Base-by-base conservation (phyloP, 1,140 invertebrate species). In the Apis dorsata region DNA sequence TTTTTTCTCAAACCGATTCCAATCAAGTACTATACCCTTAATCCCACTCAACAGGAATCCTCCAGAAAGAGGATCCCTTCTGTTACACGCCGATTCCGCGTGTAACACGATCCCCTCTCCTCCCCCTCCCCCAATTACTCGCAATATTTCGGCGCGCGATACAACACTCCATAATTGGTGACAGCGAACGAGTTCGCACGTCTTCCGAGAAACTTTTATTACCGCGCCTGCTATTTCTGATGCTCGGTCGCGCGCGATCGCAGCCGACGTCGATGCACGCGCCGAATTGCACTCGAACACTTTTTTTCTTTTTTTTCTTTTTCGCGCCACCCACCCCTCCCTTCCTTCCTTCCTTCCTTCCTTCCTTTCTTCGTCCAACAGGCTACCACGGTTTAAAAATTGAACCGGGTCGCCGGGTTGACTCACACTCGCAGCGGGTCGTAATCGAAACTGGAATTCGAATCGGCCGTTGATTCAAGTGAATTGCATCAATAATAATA, bases 361-460 rank as follows among this genome's bases (percentile, higher is more conserved):
- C 70, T 51, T 53, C 13, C 65, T 28, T 63, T 0, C 5, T 13
- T 28, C 17, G 8, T 24, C 24, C 12, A 15, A 55, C 53, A 13
- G 68, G 65, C 17, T 72, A 15, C 66, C 60, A 70, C 60, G 85
- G 76, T 83, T 87, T 87, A 75, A 83, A 86, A 87, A 87, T 87
- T 84, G 86, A 71, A 86, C 79, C 76, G 70, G 81, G 71, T 62
- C 72, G 72, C 12, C 76, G 70, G 72, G 34, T 34, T 80, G 85
- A 84, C n/a, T 87, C 86, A 71, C 75, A 4, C 34, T 34, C 34
- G 34, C 34, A 34, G 3, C 34, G 2, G 34, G 28, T 76, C 34
- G 44, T 72, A 44, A 44, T 44, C 34, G 34, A 44, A 44, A 34
- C 34, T 34, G 28, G 28, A 28, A 34, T 5, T 44, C 4, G 34